These are phyloP conservation scores for Enteromius mattozi DNA, from an alignment of 2,797 vertebrate genomes.

Conservation along the genomic window DNA sequence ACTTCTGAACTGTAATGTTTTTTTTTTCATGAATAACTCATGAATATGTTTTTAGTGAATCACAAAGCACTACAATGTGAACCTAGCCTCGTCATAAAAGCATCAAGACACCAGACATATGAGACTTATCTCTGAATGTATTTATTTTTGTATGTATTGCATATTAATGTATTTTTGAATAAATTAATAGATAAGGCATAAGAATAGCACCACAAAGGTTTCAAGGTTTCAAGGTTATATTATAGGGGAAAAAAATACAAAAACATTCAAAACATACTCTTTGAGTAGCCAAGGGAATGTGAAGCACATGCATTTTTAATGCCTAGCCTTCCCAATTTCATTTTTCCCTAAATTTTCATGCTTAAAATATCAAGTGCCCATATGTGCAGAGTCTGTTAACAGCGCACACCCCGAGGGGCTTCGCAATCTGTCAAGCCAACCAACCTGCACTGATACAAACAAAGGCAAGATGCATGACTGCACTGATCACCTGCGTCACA, in stretches of 20 bases:
- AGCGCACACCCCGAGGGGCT: slow-evolving; percentile 21
- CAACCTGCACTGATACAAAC: slow-evolving; percentile 37
- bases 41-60: background rate
- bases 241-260: background rate
- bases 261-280: background rate
- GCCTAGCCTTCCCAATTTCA: background rate
- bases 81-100: background rate
- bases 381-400: slow-evolving; percentile 28
- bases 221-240: background rate
- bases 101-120: background rate
- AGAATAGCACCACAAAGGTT: background rate
- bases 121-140: background rate
- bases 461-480: slow-evolving; percentile 37
- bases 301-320: slow-evolving; percentile 37
- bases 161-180: background rate
- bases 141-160: background rate
- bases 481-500: slow-evolving; percentile 10
- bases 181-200: background rate
- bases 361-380: slow-evolving; percentile 28
- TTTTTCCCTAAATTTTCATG: slow-evolving; percentile 4
- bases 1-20: background rate
- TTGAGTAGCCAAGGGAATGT: slow-evolving; percentile 27
- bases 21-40: background rate
- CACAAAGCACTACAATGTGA: background rate
- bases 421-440: slow-evolving; percentile 35